Conservation (phyloP, 1,140 invertebrate species). For the Danaus melanippus region DNA sequence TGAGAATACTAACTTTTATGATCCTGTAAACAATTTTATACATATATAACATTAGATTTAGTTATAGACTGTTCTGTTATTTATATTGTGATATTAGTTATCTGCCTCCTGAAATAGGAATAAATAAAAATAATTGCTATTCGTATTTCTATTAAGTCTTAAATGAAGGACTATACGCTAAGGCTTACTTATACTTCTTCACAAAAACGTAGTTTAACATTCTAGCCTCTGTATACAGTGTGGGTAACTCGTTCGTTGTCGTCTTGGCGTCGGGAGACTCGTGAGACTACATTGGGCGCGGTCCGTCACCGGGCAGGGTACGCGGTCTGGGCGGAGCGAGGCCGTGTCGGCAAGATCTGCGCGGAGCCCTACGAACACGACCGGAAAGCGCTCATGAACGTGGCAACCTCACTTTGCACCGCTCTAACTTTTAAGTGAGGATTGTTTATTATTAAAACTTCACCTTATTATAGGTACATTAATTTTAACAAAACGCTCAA, state of each 20-base stretch:
- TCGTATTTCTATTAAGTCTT: no score
- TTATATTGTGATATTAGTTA: no score
- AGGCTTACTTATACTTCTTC: no score
- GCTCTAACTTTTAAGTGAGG: conserved; percentile 82
- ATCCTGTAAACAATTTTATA: no score
- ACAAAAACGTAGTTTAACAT: not conserved
- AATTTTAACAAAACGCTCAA: no score
- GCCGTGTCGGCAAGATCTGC: conserved; percentile 85
- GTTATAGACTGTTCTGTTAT: no score
- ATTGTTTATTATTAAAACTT: not conserved
- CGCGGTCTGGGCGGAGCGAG: conserved; percentile 87
- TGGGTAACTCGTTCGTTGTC: conserved; percentile 80
- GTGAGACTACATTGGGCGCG: conserved; percentile 74
- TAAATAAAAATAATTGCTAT: no score
- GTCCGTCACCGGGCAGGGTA: conserved; percentile 82
- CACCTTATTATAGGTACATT: no score
- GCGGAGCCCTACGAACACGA: conserved; percentile 77
- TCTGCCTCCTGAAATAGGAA: no score
- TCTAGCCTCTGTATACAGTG: conserved; percentile 70
- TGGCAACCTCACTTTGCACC: conserved; percentile 83
- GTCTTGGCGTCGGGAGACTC: conserved; percentile 67
- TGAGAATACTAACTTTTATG: conserved; percentile 63
- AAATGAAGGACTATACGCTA: no score
- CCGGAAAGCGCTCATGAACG: conserved; percentile 68
- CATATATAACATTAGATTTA: no score